Evolutionary conservation across 2,888 invertebrate species (phyloP).

Genomic region (Altica lythri): DNA sequence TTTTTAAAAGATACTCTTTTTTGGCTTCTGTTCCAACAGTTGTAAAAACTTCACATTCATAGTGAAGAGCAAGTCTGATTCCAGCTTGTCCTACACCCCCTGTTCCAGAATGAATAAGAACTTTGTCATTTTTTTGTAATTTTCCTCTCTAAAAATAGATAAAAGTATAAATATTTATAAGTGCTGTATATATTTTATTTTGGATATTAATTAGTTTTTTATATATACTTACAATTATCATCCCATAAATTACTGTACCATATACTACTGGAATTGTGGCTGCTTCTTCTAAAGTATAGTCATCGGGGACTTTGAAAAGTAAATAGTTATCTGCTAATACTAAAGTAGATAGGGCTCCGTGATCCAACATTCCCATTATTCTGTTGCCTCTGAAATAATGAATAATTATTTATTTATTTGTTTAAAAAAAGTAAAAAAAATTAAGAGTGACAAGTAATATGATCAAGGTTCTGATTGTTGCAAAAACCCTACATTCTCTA

Average conservation of each 20-base stretch:
- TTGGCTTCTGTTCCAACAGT: conserved; percentile 73
- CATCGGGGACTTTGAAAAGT: conserved; percentile 60
- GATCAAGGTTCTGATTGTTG: too few relatives aligned
- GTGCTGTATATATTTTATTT: too few relatives aligned
- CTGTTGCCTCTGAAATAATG: conserved; percentile 41
- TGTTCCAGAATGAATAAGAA: conserved; percentile 65
- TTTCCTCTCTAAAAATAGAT: conserved; percentile 30
- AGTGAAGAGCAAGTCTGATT: conserved; percentile 70
- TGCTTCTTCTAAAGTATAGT: conserved; percentile 64
- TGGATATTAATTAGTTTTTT: too few relatives aligned
- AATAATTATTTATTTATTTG: too few relatives aligned
- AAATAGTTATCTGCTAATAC: conserved; percentile 58
- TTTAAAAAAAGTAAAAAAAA: too few relatives aligned
- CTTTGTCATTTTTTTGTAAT: conserved; percentile 52
- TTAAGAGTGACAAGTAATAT: too few relatives aligned
- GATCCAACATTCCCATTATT: conserved; percentile 58
- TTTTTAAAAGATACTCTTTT: conserved; percentile 64
- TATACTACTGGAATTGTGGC: conserved; percentile 67
- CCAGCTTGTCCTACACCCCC: conserved; percentile 81
- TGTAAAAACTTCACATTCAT: conserved; percentile 70
- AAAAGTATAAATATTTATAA: too few relatives aligned
- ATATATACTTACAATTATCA: conserved; percentile 42
- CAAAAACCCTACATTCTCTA: too few relatives aligned
- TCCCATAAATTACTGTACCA: conserved; percentile 54
- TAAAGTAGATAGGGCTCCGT: conserved; percentile 62